phyloP scores from a whole-genome alignment of 2,113 vertebrate genomes.

The Telmatochromis bifrenatus region DNA sequence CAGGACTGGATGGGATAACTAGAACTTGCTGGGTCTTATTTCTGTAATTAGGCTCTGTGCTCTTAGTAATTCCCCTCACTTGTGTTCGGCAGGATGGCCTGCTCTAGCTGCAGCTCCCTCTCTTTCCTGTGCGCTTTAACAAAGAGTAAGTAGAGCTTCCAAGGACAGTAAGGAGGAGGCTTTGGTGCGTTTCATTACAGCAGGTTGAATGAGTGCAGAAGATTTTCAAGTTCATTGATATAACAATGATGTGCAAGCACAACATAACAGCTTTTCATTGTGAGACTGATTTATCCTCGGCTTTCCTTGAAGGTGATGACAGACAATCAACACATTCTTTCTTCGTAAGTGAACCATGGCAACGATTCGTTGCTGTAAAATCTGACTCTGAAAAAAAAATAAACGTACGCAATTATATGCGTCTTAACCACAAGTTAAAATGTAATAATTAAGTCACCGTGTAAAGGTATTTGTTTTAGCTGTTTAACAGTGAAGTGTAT shows the following conservation, averaged over 20 bases:
- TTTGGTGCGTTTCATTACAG: neutral
- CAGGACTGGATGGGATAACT: neutral
- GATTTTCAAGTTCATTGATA: neutral
- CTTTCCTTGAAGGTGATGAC: neutral
- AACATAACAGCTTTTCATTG: neutral
- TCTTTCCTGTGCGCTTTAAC: neutral
- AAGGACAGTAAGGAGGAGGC: neutral
- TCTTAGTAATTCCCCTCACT: constrained; percentile 7
- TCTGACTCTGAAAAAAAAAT: neutral
- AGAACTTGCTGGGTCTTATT: constrained; percentile 26
- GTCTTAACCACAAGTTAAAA: neutral
- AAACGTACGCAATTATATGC: neutral
- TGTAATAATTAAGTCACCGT: neutral
- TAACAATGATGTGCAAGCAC: neutral
- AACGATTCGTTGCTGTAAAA: neutral
- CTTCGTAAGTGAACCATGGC: neutral
- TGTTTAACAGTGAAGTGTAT: neutral
- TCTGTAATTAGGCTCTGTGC: constrained; percentile 34
- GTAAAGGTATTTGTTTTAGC: neutral
- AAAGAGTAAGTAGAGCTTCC: neutral
- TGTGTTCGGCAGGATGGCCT: neutral
- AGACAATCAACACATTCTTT: neutral
- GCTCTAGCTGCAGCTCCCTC: neutral
- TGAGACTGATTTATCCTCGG: neutral
- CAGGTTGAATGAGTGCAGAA: neutral